Evolutionary conservation across 2,113 vertebrate species (phyloP).

Genomic region (Zingel zingel): DNA sequence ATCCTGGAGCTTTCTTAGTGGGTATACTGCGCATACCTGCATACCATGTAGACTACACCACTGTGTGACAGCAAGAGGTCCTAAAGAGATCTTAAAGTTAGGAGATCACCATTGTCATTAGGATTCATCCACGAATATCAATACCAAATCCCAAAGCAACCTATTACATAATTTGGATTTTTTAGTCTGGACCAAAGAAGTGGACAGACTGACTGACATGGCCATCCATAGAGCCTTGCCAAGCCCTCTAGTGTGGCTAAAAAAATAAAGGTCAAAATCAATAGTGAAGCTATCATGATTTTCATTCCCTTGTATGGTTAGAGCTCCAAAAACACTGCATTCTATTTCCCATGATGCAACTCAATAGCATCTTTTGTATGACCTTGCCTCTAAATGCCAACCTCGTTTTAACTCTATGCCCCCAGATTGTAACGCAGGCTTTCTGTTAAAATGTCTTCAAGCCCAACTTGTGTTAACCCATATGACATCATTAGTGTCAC

Average conservation of each 20-base stretch:
- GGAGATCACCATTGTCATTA: background rate
- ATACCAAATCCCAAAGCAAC: background rate
- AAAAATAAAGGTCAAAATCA: background rate
- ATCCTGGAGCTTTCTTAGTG: no score
- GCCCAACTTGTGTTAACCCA: background rate
- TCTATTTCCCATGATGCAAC: background rate
- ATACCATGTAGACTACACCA: no score
- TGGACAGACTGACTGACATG: background rate
- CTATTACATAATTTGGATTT: background rate
- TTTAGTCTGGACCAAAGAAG: background rate
- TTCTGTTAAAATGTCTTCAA: background rate
- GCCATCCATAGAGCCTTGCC: background rate
- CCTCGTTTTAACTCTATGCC: background rate
- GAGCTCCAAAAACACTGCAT: background rate
- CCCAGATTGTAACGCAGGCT: background rate
- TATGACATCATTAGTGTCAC: background rate
- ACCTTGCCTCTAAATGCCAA: background rate
- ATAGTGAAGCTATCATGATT: background rate
- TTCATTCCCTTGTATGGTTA: background rate
- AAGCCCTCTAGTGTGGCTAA: background rate
- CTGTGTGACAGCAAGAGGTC: background rate
- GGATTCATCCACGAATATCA: background rate
- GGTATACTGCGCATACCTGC: no score
- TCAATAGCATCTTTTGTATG: background rate
- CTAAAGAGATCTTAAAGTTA: background rate